A percentile compares a stretch with the other conserved stretches of the same genome.
These are phyloP conservation scores for Lepas anatifera DNA, from an alignment of 2,888 invertebrate genomes.

Conservation along the genomic window DNA sequence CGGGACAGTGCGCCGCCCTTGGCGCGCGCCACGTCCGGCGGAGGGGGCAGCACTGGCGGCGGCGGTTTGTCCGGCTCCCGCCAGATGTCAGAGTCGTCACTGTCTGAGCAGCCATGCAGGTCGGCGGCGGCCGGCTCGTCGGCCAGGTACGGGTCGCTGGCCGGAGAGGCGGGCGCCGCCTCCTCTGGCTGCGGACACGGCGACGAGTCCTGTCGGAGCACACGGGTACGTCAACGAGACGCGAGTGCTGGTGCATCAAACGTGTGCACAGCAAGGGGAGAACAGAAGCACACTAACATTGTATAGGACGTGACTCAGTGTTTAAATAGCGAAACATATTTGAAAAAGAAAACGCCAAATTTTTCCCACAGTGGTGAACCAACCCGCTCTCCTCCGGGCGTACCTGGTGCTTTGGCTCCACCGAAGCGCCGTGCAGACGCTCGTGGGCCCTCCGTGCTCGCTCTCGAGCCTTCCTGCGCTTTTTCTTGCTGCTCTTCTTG, in stretches of 20 bases:
- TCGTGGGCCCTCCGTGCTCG: constrained; percentile 28
- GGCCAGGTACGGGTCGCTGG: not conserved
- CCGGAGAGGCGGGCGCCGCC: not conserved
- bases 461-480: constrained; percentile 26
- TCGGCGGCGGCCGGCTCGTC: not conserved
- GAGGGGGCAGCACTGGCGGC: constrained; percentile 18
- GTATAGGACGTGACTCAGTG: too few species aligned
- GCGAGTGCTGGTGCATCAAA: not conserved
- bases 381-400: too few species aligned
- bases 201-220: not conserved
- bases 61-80: constrained; percentile 20
- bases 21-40: constrained; percentile 26
- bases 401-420: too few species aligned
- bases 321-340: too few species aligned
- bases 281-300: too few species aligned
- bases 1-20: constrained; percentile 26
- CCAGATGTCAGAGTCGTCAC: constrained; percentile 26
- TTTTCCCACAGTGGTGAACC: too few species aligned
- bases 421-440: not conserved
- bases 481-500: constrained; percentile 25
- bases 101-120: not conserved
- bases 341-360: too few species aligned
- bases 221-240: not conserved
- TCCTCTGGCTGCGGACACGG: not conserved
- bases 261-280: too few species aligned